Conservation (phyloP, 2,113 vertebrate genomes). For the Odocoileus virginianus region DNA sequence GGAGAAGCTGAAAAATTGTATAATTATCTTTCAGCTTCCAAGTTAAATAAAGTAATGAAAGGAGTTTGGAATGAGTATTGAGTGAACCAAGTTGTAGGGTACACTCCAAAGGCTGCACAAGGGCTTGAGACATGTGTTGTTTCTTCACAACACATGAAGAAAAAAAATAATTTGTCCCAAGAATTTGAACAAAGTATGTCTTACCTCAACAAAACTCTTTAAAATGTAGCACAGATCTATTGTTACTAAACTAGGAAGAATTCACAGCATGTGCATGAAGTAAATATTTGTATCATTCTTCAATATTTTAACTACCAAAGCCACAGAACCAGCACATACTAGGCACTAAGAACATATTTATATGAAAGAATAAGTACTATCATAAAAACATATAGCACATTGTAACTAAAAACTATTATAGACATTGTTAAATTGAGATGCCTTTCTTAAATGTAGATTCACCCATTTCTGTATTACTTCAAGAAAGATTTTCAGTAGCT, state of each 20-base stretch:
- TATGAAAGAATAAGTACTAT: not conserved
- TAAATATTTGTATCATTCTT: not conserved
- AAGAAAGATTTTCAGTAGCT: not conserved
- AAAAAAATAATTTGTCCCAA: not conserved
- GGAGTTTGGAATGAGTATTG: not conserved
- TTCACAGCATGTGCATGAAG: not conserved
- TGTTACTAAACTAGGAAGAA: not conserved
- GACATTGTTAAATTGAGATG: not conserved
- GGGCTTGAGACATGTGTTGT: not conserved
- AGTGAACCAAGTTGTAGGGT: not conserved
- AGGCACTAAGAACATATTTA: not conserved
- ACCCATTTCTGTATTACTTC: not conserved
- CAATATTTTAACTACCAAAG: not conserved
- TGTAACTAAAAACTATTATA: not conserved
- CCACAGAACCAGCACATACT: not conserved
- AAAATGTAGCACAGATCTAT: not conserved
- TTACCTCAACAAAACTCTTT: not conserved
- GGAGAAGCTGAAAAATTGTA: not conserved
- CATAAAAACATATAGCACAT: not conserved
- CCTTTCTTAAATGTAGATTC: not conserved
- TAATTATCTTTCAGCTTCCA: not conserved
- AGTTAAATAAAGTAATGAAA: not conserved
- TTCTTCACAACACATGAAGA: not conserved
- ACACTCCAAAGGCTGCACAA: not conserved
- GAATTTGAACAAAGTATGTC: not conserved